Evolutionary conservation across 2,113 vertebrate genomes (phyloP), one percentile per base, ranked within the genome.

Genomic region (Leptocoma aspasia): DNA sequence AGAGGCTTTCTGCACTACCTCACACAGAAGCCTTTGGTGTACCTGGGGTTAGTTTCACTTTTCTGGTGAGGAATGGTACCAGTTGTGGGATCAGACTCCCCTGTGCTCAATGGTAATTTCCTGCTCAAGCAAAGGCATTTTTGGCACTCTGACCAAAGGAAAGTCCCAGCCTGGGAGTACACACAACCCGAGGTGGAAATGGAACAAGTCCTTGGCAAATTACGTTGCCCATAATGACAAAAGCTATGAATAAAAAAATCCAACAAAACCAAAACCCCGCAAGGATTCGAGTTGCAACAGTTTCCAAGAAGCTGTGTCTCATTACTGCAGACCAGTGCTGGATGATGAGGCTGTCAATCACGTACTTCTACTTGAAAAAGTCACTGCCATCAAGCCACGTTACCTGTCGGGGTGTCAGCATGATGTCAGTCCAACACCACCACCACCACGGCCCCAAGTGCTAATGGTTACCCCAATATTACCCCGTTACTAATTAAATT

Each of bases 161-260:
- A 73, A 71, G n/a, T 59, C 33, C 3, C 56, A 71, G 7, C 7
- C 50, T 3, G 1, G 18, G 5, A 82, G 15, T 22, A 61, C 13
- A 16, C 0, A 0, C 28, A 77, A 28, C 6, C 5, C 0, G 0
- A 86, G 31, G 14, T 13, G 9, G 37, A 81, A 33, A 44, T 20
- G 37, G 47, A 86, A 24, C 9, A n/a, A 79, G 8, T 2, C 0
- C 9, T 42, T 71, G 33, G 26, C 15, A 78, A 70, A 64, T 66
- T 35, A 26, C 14, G 2, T 41, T 69, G 8, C 15, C 30, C 23
- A 22, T 11, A 5, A 2, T 33, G 31, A 57, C 6, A 13, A 86
- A 47, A 13, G 9, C 8, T 30, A 39, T 16, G 5, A 75, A 68
- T 5, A 27, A 18, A 42, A 45, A 21, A 45, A 24, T 10, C 4